Evolutionary conservation across 2,888 invertebrate species (phyloP).

Genomic region (Salpingus planirostris): DNA sequence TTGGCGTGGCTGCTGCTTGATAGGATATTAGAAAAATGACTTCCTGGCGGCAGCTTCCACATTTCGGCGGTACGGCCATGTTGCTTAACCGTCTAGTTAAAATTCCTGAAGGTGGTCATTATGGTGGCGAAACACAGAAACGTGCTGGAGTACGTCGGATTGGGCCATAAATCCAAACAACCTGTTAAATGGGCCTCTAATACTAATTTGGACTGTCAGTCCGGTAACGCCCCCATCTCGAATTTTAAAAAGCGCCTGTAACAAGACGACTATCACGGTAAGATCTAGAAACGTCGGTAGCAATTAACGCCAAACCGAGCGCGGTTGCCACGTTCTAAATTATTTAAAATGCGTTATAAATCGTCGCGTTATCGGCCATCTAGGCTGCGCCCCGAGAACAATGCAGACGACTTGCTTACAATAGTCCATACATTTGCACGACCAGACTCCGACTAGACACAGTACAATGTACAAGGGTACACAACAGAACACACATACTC

Average conservation of each 20-base stretch:
- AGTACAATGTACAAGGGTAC: too few relatives aligned
- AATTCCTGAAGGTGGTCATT: constrained; percentile 15
- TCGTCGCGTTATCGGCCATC: constrained; percentile 30
- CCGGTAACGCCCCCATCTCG: constrained; percentile 23
- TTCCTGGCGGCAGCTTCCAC: too few relatives aligned
- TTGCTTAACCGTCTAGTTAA: constrained; percentile 14
- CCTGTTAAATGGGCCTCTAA: constrained; percentile 21
- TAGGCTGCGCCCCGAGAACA: constrained; percentile 26
- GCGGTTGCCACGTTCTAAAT: constrained; percentile 28
- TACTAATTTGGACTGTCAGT: constrained; percentile 28
- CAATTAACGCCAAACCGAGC: constrained; percentile 26
- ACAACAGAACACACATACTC: too few relatives aligned
- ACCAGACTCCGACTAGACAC: constrained; percentile 7
- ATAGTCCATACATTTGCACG: constrained; percentile 28
- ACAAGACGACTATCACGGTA: constrained; percentile 20
- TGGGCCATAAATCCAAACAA: constrained; percentile 24
- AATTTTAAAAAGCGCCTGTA: constrained; percentile 25
- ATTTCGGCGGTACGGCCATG: too few relatives aligned
- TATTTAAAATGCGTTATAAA: constrained; percentile 33
- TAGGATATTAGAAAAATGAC: too few relatives aligned
- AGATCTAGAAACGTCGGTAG: constrained; percentile 23
- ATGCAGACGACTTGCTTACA: constrained; percentile 33
- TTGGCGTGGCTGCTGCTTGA: too few relatives aligned
- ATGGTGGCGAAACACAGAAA: constrained; percentile 21
- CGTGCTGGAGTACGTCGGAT: too few relatives aligned